These are phyloP conservation scores for Oreochromis tanganicae DNA, from an alignment of 2,113 vertebrate genomes.

Conservation along the genomic window DNA sequence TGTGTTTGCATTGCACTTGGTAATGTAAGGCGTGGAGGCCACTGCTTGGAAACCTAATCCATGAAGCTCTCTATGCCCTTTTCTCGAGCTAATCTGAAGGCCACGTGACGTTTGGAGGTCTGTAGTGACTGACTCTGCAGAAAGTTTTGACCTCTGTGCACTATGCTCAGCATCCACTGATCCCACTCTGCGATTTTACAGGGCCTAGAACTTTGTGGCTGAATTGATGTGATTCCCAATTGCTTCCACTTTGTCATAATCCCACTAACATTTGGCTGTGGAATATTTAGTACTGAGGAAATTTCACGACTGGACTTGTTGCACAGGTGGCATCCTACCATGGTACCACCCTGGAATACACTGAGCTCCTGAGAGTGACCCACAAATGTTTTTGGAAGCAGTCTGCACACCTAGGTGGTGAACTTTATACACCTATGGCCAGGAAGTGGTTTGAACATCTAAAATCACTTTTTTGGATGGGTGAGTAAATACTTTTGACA, in stretches of 20 bases:
- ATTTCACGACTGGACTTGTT: neutral
- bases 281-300: neutral
- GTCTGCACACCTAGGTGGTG: rapidly evolving
- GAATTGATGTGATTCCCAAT: neutral
- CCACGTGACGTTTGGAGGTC: neutral
- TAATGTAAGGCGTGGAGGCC: neutral
- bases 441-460: neutral
- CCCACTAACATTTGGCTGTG: rapidly evolving
- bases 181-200: neutral
- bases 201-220: neutral
- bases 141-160: neutral
- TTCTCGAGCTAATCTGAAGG: neutral
- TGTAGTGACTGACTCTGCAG: neutral
- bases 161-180: neutral
- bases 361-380: neutral
- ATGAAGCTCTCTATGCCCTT: neutral
- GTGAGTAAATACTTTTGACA: neutral
- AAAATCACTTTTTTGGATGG: neutral
- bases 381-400: neutral
- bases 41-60: neutral
- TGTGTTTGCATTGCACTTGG: neutral
- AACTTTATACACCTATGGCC: neutral
- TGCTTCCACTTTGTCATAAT: neutral
- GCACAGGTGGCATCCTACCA: neutral
- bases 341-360: rapidly evolving